Evolutionary conservation across 2,113 vertebrate species (phyloP).

Genomic region (Ariopsis seemanni): DNA sequence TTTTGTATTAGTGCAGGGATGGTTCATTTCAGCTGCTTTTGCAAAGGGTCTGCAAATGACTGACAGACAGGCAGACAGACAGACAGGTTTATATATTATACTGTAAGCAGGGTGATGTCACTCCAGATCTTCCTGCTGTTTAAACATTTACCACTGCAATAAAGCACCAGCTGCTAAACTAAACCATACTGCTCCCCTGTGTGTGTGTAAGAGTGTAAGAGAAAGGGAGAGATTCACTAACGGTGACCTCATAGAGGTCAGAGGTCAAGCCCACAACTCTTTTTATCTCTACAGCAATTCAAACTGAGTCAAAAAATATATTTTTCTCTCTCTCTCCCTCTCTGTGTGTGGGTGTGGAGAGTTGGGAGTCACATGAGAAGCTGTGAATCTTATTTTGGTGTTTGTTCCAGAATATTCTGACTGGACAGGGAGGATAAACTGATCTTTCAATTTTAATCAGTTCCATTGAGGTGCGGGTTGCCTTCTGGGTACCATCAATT

Average conservation of each 20-base stretch:
- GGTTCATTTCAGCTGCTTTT: background rate
- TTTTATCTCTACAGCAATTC: background rate
- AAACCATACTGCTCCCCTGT: background rate
- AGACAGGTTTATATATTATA: conserved; percentile 10
- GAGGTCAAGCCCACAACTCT: conserved; percentile 28
- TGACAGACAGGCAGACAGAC: background rate
- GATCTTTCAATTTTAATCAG: background rate
- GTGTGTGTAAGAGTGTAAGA: background rate
- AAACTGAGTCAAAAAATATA: conserved; percentile 9
- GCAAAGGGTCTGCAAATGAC: background rate
- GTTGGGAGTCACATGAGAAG: background rate
- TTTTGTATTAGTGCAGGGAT: too few relatives aligned
- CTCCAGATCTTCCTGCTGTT: conserved; percentile 14
- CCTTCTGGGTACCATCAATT: background rate
- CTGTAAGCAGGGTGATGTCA: conserved; percentile 15
- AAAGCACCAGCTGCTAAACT: conserved; percentile 2
- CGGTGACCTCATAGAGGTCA: conserved; percentile 29
- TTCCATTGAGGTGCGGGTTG: background rate
- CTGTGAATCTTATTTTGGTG: conserved; percentile 16
- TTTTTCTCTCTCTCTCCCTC: conserved; percentile 47
- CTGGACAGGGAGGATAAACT: background rate
- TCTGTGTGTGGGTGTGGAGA: background rate
- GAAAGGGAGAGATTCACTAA: background rate
- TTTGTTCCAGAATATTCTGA: conserved; percentile 12
- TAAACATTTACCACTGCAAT: conserved; percentile 39